Evolutionary conservation across 2,797 vertebrate species (phyloP), one percentile per base, ranked within the genome.

Genomic region (Eulemur coronatus): DNA sequence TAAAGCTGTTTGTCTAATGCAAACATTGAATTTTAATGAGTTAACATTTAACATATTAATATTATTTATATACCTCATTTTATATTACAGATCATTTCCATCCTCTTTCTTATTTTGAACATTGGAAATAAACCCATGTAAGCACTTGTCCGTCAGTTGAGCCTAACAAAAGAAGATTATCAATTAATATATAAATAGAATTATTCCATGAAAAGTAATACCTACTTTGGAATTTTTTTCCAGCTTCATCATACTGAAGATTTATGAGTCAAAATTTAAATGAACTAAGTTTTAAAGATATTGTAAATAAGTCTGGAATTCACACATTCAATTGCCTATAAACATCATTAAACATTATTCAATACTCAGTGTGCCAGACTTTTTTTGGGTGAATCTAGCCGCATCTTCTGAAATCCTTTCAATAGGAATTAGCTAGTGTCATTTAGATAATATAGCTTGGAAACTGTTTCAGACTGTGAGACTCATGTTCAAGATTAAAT

Each of bases 81-180:
- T 97, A 96, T 96, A 93, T 97, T 97, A 95, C 80, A 96, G 93
- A 97, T 96, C 33, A 96, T 93, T 98, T 96, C 52, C 80, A 92
- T 81, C 91, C 80, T 95, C 84, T 97, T 97, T 95, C 89, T 97
- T 97, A 76, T 96, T 98, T 98, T 95, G 57, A 95, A 88, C 96
- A 97, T 90, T 97, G 86, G 94, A 98, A 88, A 48, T 97, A 98
- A 98, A 92, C 48, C 41, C 87, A 82, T 55, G 76, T 96, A 96
- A 92, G 84, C 94, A 96, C 75, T 97, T 97, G 55, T 90, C 24
- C 33, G 75, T 85, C 76, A 88, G 22, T 61, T 70, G 94, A 96
- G 43, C 59, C 33, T 96, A 82, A 94, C 67, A 93, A 96, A 97
- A 93, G 96, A 97, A 97, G 95, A 97, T 57, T 95, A 93, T 63